Evolutionary conservation across 2,888 invertebrate species (phyloP), one percentile per base, ranked within the genome.

Genomic region (Glaucopsyche alexis): DNA sequence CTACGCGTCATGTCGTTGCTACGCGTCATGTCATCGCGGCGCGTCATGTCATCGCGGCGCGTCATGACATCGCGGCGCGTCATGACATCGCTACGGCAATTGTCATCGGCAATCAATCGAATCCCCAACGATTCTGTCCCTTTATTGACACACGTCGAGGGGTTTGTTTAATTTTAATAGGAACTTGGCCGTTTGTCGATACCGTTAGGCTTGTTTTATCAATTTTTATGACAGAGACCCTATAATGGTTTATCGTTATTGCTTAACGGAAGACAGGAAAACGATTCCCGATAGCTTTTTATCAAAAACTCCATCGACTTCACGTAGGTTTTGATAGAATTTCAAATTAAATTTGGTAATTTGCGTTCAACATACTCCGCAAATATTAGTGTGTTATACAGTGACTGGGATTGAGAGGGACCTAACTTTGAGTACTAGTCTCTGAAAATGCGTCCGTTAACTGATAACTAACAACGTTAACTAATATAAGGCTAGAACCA

Each of bases 71-170:
- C 11, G 29, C 13, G 29, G 13, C 55, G 11, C 60, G 60, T 60
- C 47, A 47, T 47, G 55, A 11, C 55, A 55, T 42, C 14, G 13
- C 13, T 60, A 13, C 60, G 11, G 60, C 29, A 60, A 77, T 74
- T 76, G 77, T 76, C 78, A 75, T 76, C 78, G 75, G 19, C 69
- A 38, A 67, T 74, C 73, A 82, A 81, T 83, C 81, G 66, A 16
- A 60, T 45, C 45, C 45, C 67, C 4, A 6, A 42, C 67, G 66
- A 67, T 66, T 45, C 19, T 45, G 47, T 47, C 69, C 69, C 47
- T 69, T 69, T 69, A 49, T 69, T 29, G 49, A 69, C 69, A 69
- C 47, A 19, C 19, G 29, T 11, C 42, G 29, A 49, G 69, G 69
- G 19, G 29, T 29, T 69, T 29, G 69, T 49, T 49, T 69, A 49